phyloP scores from a whole-genome alignment of 2,113 vertebrate genomes.

The Ornithorhynchus anatinus region DNA sequence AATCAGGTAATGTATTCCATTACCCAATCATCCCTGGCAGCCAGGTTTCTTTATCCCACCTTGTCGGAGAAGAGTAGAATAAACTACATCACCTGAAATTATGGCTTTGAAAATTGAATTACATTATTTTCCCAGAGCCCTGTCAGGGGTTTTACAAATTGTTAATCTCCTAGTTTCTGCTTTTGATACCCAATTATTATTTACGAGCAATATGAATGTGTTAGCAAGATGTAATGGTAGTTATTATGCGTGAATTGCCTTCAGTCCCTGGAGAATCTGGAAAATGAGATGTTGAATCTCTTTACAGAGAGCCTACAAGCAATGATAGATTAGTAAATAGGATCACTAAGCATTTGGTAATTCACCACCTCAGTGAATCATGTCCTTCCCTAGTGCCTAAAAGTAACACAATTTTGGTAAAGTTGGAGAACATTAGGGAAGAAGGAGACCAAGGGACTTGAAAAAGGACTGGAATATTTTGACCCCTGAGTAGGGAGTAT shows the following conservation, averaged over 20 bases:
- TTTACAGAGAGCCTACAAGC: conserved; percentile 32
- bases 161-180: conserved; percentile 51
- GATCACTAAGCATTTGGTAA: conserved; percentile 52
- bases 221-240: conserved; percentile 51
- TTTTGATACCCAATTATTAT: conserved; percentile 54
- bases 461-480: not conserved
- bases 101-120: conserved; percentile 58
- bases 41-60: conserved; percentile 18
- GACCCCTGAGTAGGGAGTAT: not conserved
- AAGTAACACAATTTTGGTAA: conserved; percentile 11
- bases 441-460: not conserved
- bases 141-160: conserved; percentile 50
- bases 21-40: conserved; percentile 23
- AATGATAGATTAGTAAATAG: conserved; percentile 54
- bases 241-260: conserved; percentile 39
- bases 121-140: conserved; percentile 38
- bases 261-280: conserved; percentile 15
- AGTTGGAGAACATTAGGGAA: not conserved
- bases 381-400: conserved; percentile 23
- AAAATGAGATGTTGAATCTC: conserved; percentile 45
- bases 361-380: conserved; percentile 36
- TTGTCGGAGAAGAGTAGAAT: conserved; percentile 22
- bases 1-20: conserved; percentile 44
- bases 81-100: conserved; percentile 49
- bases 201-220: conserved; percentile 49